These are phyloP conservation scores for Diachrysia chrysitis DNA, from an alignment of 2,888 invertebrate species.

Conservation along the genomic window DNA sequence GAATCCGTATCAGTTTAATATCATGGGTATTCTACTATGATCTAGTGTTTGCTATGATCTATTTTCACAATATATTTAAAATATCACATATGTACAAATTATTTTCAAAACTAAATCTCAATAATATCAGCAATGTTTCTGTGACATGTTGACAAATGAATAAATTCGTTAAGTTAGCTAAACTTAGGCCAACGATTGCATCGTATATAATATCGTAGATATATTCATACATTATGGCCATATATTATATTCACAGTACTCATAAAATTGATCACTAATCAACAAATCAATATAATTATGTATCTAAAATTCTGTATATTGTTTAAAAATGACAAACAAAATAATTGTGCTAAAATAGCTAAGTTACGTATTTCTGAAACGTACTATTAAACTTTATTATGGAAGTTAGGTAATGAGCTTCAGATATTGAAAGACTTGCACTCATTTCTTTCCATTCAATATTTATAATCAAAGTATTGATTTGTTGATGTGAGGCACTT, in stretches of 20 bases:
- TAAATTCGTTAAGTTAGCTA: slow-evolving; percentile 62
- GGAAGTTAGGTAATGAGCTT: slow-evolving; percentile 6
- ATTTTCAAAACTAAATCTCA: slow-evolving; percentile 79
- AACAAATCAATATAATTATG: slow-evolving; percentile 61
- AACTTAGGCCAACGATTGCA: slow-evolving; percentile 55
- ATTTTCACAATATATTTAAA: slow-evolving; percentile 86
- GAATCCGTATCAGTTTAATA: slow-evolving; percentile 73
- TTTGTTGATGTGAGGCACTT: slow-evolving; percentile 49
- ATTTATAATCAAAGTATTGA: slow-evolving; percentile 33
- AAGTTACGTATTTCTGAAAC: slow-evolving; percentile 20
- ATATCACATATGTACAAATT: slow-evolving; percentile 89
- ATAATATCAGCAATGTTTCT: slow-evolving; percentile 79
- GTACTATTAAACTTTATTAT: slow-evolving; percentile 21
- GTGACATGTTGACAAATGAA: slow-evolving; percentile 68
- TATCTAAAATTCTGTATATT: slow-evolving; percentile 14
- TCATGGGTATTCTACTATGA: slow-evolving; percentile 78
- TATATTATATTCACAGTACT: slow-evolving; percentile 45
- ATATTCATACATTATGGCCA: slow-evolving; percentile 43
- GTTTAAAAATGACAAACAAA: slow-evolving; percentile 14
- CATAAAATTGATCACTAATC: slow-evolving; percentile 33
- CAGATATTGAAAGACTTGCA: not conserved
- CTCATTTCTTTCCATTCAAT: slow-evolving; percentile 10
- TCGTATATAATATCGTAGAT: slow-evolving; percentile 22
- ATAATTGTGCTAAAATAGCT: slow-evolving; percentile 34
- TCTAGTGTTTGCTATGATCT: slow-evolving; percentile 76